phyloP scores from a whole-genome alignment of 92 coral and sea anemone genomes.

The Virgularia gustaviana region DNA sequence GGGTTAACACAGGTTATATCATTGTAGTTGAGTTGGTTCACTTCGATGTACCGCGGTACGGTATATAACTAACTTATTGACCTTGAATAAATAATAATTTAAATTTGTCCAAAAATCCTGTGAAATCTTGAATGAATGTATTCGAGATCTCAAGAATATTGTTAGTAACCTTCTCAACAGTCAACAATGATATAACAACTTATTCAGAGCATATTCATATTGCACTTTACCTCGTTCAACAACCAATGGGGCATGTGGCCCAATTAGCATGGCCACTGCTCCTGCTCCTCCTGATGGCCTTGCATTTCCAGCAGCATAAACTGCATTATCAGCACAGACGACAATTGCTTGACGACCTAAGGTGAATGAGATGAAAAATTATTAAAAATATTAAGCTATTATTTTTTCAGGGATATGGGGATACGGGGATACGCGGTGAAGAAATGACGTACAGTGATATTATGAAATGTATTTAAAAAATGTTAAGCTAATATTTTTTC shows the following conservation, averaged over 20 bases:
- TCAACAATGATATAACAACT: too few relatives aligned
- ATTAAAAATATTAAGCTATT: too few relatives aligned
- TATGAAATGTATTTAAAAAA: too few relatives aligned
- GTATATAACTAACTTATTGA: too few relatives aligned
- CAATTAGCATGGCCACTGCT: slow-evolving; percentile 96
- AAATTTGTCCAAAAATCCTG: too few relatives aligned
- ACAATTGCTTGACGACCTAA: slow-evolving; percentile 95
- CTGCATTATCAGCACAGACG: slow-evolving; percentile 96
- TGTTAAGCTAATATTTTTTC: too few relatives aligned
- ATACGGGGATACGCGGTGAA: background rate
- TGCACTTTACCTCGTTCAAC: slow-evolving; percentile 83
- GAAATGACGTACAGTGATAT: too few relatives aligned
- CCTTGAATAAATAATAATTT: too few relatives aligned
- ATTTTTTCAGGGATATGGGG: background rate
- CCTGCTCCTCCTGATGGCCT: slow-evolving; percentile 98
- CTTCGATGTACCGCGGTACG: background rate
- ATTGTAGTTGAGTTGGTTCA: background rate
- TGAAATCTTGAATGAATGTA: too few relatives aligned
- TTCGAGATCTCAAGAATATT: too few relatives aligned
- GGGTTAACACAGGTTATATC: background rate
- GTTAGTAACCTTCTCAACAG: too few relatives aligned
- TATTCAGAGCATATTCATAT: background rate
- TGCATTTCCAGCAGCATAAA: slow-evolving; percentile 94
- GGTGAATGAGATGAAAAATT: background rate
- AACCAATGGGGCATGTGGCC: slow-evolving; percentile 90